phyloP scores from a whole-genome alignment of 2,113 vertebrate species.

The Dermatemys mawii region DNA sequence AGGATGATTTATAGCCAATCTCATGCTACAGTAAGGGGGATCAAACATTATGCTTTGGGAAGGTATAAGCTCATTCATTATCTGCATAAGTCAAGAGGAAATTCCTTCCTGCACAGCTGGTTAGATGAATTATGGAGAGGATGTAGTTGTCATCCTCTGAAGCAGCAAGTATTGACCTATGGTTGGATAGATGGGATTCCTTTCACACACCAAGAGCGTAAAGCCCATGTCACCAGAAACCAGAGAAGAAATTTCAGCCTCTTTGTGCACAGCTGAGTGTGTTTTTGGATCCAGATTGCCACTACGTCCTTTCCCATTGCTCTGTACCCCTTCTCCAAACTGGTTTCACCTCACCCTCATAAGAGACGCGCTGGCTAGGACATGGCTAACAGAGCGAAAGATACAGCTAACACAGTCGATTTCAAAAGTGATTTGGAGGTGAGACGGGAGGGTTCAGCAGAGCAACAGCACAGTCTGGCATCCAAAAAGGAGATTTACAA shows the following conservation, averaged over 20 bases:
- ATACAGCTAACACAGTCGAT: neutral
- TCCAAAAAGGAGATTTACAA: constrained; percentile 21
- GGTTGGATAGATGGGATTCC: neutral
- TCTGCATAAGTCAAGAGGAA: neutral
- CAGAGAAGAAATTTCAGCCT: neutral
- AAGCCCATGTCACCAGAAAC: rapidly evolving
- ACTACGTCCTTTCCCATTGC: neutral
- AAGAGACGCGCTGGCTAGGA: neutral
- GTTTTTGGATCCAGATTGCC: neutral
- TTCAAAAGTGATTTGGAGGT: rapidly evolving
- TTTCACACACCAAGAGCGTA: neutral
- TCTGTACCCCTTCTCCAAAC: neutral
- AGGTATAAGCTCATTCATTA: neutral
- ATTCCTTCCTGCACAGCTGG: constrained; percentile 12
- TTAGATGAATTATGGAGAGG: neutral
- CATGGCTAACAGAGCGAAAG: rapidly evolving
- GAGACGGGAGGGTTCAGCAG: neutral
- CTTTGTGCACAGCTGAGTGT: rapidly evolving
- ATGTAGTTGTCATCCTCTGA: neutral
- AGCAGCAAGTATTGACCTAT: neutral
- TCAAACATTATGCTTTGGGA: neutral
- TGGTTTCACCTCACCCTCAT: neutral
- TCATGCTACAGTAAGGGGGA: neutral
- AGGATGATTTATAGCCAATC: neutral
- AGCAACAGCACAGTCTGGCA: neutral